Percentiles rank a stretch among this genome's conserved stretches.
These are phyloP conservation scores for Lagenorhynchus albirostris DNA, from an alignment of 2,113 vertebrate species.

Conservation along the genomic window DNA sequence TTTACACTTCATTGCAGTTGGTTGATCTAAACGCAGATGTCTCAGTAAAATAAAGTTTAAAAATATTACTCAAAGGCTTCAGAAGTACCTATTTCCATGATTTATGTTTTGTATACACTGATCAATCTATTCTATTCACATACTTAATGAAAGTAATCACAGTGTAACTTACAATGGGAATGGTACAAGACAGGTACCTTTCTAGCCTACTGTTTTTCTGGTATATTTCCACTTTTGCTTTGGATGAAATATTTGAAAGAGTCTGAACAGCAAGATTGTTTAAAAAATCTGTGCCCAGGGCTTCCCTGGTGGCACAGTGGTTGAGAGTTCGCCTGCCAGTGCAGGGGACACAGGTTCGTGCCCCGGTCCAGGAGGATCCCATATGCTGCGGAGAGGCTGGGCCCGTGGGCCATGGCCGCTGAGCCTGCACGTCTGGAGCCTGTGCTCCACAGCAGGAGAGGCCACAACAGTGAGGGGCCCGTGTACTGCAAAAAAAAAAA, in stretches of 20 bases:
- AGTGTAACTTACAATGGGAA: neutral
- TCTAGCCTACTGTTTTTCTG: neutral
- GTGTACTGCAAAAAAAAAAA: neutral
- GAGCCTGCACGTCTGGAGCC: too few relatives aligned
- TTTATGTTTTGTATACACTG: neutral
- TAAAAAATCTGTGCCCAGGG: neutral
- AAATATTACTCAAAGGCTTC: neutral
- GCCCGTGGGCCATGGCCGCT: too few relatives aligned
- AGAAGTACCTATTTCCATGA: neutral
- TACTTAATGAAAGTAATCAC: neutral
- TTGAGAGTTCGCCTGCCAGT: too few relatives aligned
- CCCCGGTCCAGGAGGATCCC: too few relatives aligned
- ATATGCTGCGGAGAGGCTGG: too few relatives aligned
- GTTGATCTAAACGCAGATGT: neutral
- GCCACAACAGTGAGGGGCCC: too few relatives aligned
- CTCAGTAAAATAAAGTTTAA: neutral
- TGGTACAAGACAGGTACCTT: neutral
- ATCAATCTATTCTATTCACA: neutral
- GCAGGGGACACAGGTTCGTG: too few relatives aligned
- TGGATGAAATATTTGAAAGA: conserved; percentile 42
- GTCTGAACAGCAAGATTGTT: conserved; percentile 54
- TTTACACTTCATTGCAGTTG: neutral
- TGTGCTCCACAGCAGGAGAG: too few relatives aligned
- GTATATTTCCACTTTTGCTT: conserved; percentile 5
- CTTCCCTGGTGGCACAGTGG: too few relatives aligned